phyloP scores from a whole-genome alignment of 2,113 vertebrate species.

The Felis catus region DNA sequence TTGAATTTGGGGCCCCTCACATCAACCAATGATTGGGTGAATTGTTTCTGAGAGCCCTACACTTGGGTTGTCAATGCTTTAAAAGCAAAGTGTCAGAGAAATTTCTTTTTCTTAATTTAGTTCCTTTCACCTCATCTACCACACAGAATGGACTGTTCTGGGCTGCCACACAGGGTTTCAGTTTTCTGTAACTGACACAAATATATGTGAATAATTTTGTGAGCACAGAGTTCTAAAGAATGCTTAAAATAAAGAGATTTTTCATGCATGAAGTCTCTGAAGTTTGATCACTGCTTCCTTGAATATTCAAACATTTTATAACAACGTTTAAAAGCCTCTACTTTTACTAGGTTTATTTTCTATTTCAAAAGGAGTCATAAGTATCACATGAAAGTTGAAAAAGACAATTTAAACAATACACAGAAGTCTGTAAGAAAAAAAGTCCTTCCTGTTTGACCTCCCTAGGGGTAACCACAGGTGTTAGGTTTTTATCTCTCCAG shows the following conservation, averaged over 20 bases:
- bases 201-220: neutral
- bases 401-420: slow-evolving; percentile 8
- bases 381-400: neutral
- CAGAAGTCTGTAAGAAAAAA: slow-evolving; percentile 15
- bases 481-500: neutral
- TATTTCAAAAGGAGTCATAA: neutral
- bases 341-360: slow-evolving; percentile 8
- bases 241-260: neutral
- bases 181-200: neutral
- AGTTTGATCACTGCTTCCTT: neutral
- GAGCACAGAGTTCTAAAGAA: neutral
- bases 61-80: neutral
- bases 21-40: neutral
- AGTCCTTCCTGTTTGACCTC: neutral
- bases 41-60: neutral
- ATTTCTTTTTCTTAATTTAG: neutral
- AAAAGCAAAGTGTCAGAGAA: neutral
- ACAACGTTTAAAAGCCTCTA: neutral
- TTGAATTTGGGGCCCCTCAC: neutral
- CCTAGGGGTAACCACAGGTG: neutral
- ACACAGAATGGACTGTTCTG: neutral
- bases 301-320: neutral
- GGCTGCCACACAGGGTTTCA: neutral
- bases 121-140: neutral
- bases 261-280: neutral